Evolutionary conservation across 1,140 invertebrate species (phyloP).

Genomic region (Carposina sasakii): DNA sequence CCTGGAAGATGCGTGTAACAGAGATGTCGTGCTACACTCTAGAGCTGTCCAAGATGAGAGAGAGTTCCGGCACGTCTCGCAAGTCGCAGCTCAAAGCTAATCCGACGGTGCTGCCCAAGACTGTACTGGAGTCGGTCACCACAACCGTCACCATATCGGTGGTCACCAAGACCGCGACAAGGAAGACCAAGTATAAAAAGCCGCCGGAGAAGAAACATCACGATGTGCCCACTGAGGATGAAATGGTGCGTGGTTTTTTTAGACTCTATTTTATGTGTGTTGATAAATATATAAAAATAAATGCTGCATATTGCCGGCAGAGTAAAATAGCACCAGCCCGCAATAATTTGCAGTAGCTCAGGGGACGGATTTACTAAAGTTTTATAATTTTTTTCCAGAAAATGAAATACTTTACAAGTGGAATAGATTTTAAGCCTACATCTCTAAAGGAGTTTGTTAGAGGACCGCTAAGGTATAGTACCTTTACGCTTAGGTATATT

Average conservation of each 20-base stretch:
- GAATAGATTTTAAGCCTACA: conserved; percentile 45
- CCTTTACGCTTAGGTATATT: too few relatives aligned
- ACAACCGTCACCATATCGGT: conserved; percentile 47
- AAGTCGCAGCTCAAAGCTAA: conserved; percentile 28
- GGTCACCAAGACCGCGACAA: conserved; percentile 37
- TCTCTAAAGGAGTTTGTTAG: conserved; percentile 51
- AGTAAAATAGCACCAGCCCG: too few relatives aligned
- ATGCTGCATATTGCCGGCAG: not conserved
- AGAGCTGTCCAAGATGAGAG: conserved; percentile 15
- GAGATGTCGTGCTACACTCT: conserved; percentile 54
- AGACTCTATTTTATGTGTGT: not conserved
- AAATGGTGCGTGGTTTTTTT: conserved; percentile 20
- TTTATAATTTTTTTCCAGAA: conserved; percentile 36
- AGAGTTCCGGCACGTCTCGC: conserved; percentile 13
- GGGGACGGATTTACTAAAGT: not conserved
- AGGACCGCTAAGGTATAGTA: conserved; percentile 46
- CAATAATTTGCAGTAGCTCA: too few relatives aligned
- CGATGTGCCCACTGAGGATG: conserved; percentile 1
- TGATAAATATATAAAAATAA: not conserved
- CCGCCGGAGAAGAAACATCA: conserved; percentile 11
- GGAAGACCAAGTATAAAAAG: conserved; percentile 12
- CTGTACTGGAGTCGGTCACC: conserved; percentile 36
- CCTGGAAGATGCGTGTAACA: conserved; percentile 43
- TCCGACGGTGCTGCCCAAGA: conserved; percentile 18
- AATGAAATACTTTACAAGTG: conserved; percentile 42